Evolutionary conservation across 2,113 vertebrate species (phyloP).

Genomic region (Oostethus manadensis): DNA sequence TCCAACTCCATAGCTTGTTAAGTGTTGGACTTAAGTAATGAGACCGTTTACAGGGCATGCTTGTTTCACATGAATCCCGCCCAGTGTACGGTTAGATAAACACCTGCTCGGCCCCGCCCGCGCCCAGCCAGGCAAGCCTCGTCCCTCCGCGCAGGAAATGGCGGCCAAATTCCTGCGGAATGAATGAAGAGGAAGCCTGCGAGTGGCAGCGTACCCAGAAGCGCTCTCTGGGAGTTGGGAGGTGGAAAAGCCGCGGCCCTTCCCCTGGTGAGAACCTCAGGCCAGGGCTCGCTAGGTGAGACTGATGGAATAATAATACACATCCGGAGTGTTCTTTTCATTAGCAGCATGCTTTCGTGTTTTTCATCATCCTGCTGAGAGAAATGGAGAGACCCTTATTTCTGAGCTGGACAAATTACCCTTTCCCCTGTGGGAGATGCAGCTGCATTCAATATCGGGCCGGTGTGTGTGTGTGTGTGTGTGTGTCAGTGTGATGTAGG

Average conservation of each 20-base stretch:
- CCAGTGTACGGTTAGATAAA: conserved; percentile 78
- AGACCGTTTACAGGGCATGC: conserved; percentile 74
- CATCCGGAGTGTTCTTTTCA: conserved; percentile 99
- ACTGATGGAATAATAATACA: conserved; percentile 99
- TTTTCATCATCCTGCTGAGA: conserved; percentile 96
- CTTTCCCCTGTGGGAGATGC: conserved; percentile 79
- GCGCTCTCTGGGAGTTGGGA: conserved; percentile 61
- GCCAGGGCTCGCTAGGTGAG: conserved; percentile 97
- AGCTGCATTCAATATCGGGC: conserved; percentile 80
- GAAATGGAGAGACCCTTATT: conserved; percentile 88
- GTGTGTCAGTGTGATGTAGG: conserved; percentile 35
- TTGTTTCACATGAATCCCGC: conserved; percentile 77
- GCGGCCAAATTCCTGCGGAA: conserved; percentile 88
- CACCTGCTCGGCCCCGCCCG: conserved; percentile 68
- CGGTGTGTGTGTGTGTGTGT: conserved; percentile 26
- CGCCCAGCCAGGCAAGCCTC: conserved; percentile 62
- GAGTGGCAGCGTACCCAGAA: conserved; percentile 76
- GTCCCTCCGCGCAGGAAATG: conserved; percentile 81
- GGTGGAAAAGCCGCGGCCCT: conserved; percentile 76
- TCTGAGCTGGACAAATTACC: conserved; percentile 81
- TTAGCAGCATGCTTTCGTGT: conserved; percentile 92
- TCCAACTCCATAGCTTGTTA: conserved; percentile 58
- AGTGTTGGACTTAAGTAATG: conserved; percentile 73
- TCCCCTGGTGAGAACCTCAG: conserved; percentile 75
- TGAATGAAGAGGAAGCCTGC: conserved; percentile 92